phyloP scores from a whole-genome alignment of 2,113 vertebrate genomes.

The Oophaga pumilio region DNA sequence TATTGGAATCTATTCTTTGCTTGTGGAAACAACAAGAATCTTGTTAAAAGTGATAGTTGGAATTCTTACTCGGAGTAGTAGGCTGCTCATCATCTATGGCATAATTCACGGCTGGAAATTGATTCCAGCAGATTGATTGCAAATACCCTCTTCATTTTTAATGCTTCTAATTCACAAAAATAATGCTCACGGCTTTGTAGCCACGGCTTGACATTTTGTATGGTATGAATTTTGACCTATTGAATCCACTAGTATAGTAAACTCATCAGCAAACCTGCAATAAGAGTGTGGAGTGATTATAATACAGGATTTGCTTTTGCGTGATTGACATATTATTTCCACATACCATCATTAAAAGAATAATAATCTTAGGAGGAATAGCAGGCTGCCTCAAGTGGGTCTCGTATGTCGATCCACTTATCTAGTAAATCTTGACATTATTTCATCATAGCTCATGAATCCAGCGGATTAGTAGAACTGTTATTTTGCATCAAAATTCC shows the following conservation, averaged over 20 bases:
- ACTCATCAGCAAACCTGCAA: background rate
- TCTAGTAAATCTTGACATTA: conserved; percentile 42
- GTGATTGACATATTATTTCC: conserved; percentile 36
- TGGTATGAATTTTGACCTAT: background rate
- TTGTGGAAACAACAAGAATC: too few species aligned
- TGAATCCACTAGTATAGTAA: background rate
- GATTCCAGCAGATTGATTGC: background rate
- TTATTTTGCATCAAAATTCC: conserved; percentile 40
- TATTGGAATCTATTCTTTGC: too few species aligned
- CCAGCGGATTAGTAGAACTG: conserved; percentile 20
- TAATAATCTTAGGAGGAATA: conserved; percentile 27
- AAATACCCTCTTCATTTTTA: background rate
- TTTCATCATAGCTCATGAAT: conserved; percentile 42
- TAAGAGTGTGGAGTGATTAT: background rate
- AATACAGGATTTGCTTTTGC: background rate
- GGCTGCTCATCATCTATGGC: too few species aligned
- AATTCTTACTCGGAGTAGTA: too few species aligned
- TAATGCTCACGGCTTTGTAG: background rate
- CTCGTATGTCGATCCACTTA: conserved; percentile 32
- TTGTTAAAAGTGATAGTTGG: too few species aligned
- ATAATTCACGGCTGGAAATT: too few species aligned
- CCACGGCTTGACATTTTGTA: background rate
- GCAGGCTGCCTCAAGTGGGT: background rate
- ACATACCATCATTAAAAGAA: conserved; percentile 22
- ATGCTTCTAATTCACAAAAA: background rate